Conservation (phyloP, 64 coral and sea anemone species). For the Exaiptasia diaphana region DNA sequence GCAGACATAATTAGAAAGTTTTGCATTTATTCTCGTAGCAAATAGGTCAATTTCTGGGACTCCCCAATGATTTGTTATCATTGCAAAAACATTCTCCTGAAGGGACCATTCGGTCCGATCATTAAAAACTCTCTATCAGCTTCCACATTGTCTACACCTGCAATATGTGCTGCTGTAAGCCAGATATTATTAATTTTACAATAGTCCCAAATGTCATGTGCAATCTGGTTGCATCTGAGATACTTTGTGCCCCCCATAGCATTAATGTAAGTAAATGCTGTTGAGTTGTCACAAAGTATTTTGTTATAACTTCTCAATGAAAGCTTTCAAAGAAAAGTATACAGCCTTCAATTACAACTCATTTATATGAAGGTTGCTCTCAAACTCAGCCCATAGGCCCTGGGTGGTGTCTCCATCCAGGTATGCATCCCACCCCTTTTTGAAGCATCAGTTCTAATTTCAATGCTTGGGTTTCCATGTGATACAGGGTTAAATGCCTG, state of each 20-base stretch:
- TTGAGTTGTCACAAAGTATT: slow-evolving; percentile 41
- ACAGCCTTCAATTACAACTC: slow-evolving; percentile 55
- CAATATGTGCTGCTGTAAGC: slow-evolving; percentile 17
- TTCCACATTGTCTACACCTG: slow-evolving; percentile 10
- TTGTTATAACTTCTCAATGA: slow-evolving; percentile 19
- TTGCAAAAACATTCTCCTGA: not conserved
- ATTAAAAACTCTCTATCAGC: not conserved
- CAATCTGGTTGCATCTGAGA: slow-evolving; percentile 5
- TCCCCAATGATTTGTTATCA: slow-evolving; percentile 10
- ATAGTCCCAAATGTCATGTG: slow-evolving; percentile 11
- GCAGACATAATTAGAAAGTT: slow-evolving; percentile 24
- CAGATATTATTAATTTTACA: slow-evolving; percentile 14
- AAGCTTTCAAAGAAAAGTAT: slow-evolving; percentile 20
- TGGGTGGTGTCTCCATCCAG: slow-evolving; percentile 24
- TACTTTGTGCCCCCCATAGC: slow-evolving; percentile 37
- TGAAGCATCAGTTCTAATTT: slow-evolving; percentile 53
- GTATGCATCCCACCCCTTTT: slow-evolving; percentile 21
- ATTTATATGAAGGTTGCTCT: slow-evolving; percentile 52
- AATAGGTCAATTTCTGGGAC: slow-evolving; percentile 57
- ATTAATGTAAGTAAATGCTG: slow-evolving; percentile 32
- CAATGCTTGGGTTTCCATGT: slow-evolving; percentile 14
- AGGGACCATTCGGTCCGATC: slow-evolving; percentile 15
- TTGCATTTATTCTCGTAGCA: slow-evolving; percentile 29
- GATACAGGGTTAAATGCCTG: slow-evolving; percentile 21
- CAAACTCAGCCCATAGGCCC: not conserved